Percentiles rank a stretch among this genome's conserved stretches.
Conservation (phyloP, 2,797 vertebrate species). For the Myotis daubentonii region DNA sequence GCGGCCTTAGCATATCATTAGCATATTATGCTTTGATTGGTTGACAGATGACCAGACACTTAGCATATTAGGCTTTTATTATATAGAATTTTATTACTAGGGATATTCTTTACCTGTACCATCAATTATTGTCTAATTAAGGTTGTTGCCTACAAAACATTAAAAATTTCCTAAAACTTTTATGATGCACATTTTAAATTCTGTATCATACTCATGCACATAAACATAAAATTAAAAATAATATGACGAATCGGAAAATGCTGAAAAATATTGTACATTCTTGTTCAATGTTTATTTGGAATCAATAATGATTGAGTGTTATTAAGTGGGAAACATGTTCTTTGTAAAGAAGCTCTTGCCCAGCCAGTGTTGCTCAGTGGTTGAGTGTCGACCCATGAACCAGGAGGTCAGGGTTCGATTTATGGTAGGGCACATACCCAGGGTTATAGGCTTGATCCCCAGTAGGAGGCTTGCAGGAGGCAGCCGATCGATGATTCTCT, state of each 20-base stretch:
- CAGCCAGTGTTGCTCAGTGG: too few relatives aligned
- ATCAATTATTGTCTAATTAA: background rate
- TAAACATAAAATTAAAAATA: constrained; percentile 11
- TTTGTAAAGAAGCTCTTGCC: background rate
- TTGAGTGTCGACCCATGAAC: too few relatives aligned
- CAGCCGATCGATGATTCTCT: too few relatives aligned
- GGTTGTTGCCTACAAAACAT: background rate
- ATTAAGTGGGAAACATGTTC: background rate
- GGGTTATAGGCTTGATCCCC: too few relatives aligned
- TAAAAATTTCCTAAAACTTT: constrained; percentile 3
- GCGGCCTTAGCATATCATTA: too few relatives aligned
- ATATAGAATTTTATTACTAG: background rate
- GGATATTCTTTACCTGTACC: background rate
- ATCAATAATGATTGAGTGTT: background rate
- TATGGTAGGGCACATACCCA: too few relatives aligned
- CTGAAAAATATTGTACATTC: background rate
- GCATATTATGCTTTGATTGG: too few relatives aligned
- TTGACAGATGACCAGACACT: too few relatives aligned
- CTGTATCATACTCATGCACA: background rate
- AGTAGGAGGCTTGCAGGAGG: too few relatives aligned
- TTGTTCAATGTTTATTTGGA: constrained; percentile 12
- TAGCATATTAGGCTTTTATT: too few relatives aligned
- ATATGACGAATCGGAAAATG: background rate
- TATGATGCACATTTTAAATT: background rate
- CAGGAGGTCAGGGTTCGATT: too few relatives aligned